Base-by-base conservation (phyloP, 1,140 invertebrate species). In the Dryas iulia region DNA sequence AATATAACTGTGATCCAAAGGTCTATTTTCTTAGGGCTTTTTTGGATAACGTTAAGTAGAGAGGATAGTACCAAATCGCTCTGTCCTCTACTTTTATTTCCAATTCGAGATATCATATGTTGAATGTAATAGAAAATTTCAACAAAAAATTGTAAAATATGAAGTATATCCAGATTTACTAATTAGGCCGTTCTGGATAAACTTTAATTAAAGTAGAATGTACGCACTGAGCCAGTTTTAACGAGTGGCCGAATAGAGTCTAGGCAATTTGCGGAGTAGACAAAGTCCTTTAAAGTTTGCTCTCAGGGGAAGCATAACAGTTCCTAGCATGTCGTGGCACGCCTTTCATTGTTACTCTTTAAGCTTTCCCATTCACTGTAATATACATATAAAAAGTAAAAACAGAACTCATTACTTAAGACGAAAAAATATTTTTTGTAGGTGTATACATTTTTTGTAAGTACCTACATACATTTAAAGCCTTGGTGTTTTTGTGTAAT, bases 251-350 rank as follows among this genome's bases (percentile, higher is more conserved):
- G 75, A 81, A 83, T 70, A 72, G 71, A 73, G 77, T 66, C 76
- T 77, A 82, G 77, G 79, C 79, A 86, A 84, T 83, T 82, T 81
- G 77, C 78, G 72, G 76, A 83, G 76, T 79, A 80, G 74, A 77
- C 76, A 73, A 79, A 82, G 78, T 87, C 77, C 79, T 81, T 79
- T 78, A 76, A 82, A 87, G 73, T 87, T 86, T 60, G 23, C 59
- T 80, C 85, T 71, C 83, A 0, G 28, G 76, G 73, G 82, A 66
- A 52, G 70, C 77, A 81, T 84, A 79, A 68, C 70, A 25, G 64
- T 68, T 63, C 77, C 52, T 63, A 56, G 39, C 59, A 69, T 73
- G 72, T 69, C 31, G 68, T 63, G 62, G 59, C 70, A 63, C 26
- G 59, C 39, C 11, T 61, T 39, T 59, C 54, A 58, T 67, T 64